Percentiles rank a stretch among this genome's conserved stretches.
Conservation (phyloP, 2,797 vertebrate species). For the Atherinosoma microstoma region DNA sequence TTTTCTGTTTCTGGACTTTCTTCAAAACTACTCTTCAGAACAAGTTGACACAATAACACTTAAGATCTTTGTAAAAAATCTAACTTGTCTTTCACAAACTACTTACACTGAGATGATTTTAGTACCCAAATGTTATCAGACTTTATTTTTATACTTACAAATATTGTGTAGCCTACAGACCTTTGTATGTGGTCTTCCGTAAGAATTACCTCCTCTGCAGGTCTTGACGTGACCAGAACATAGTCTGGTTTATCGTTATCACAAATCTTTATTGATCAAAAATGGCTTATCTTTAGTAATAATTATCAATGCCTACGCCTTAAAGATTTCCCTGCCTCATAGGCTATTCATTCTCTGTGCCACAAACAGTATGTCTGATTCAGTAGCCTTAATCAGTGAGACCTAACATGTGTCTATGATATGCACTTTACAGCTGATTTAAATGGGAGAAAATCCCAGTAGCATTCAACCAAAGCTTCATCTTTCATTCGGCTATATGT, state of each 20-base stretch:
- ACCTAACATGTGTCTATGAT: constrained; percentile 82
- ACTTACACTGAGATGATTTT: constrained; percentile 72
- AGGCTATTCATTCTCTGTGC: constrained; percentile 61
- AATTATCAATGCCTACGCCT: constrained; percentile 64
- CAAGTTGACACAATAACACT: constrained; percentile 76
- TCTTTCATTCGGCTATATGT: constrained; percentile 68
- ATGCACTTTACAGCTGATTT: constrained; percentile 88
- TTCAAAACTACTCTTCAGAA: constrained; percentile 61
- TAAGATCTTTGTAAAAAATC: constrained; percentile 69
- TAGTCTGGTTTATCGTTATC: constrained; percentile 47
- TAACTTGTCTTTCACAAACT: constrained; percentile 49
- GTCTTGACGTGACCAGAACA: constrained; percentile 61
- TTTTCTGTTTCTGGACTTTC: constrained; percentile 43
- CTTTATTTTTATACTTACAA: constrained; percentile 79
- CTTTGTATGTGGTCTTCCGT: constrained; percentile 81
- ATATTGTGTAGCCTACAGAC: constrained; percentile 68
- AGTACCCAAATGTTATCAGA: constrained; percentile 75
- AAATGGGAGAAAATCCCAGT: constrained; percentile 79
- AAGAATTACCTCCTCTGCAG: constrained; percentile 67
- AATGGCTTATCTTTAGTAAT: constrained; percentile 56
- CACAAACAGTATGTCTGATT: constrained; percentile 75
- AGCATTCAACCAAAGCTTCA: constrained; percentile 88
- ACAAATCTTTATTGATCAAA: constrained; percentile 64
- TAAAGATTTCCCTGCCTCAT: constrained; percentile 55
- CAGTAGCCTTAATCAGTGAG: constrained; percentile 80